A percentile compares a stretch with the other conserved stretches of the same genome.
Evolutionary conservation across 2,797 vertebrate species (phyloP).

Genomic region (Huso huso): DNA sequence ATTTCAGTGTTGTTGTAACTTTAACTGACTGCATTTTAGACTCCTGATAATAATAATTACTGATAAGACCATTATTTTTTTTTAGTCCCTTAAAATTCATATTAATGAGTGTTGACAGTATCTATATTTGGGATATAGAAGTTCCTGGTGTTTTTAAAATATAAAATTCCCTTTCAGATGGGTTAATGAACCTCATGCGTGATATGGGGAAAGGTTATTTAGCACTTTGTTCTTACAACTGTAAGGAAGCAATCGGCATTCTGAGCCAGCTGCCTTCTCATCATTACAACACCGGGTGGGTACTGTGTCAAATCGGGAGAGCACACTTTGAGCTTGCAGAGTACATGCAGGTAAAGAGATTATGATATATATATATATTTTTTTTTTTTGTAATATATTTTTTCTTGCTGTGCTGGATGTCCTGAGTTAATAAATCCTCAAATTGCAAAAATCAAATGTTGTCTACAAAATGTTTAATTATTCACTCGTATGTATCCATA

Average conservation of each 20-base stretch:
- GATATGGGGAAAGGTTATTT: constrained; percentile 91
- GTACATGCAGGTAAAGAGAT: constrained; percentile 79
- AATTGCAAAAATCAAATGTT: no score
- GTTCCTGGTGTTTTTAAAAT: neutral
- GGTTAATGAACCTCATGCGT: constrained; percentile 81
- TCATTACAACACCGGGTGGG: constrained; percentile 97
- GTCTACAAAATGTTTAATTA: no score
- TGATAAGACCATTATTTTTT: neutral
- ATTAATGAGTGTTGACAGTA: neutral
- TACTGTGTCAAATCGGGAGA: constrained; percentile 85
- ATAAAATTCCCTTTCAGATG: constrained; percentile 52
- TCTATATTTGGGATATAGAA: no score
- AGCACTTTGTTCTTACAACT: constrained; percentile 91
- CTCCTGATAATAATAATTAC: no score
- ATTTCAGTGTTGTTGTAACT: no score
- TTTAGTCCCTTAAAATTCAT: neutral
- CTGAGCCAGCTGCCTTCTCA: constrained; percentile 88
- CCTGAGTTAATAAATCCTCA: no score
- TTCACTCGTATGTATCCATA: no score
- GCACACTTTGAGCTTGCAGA: constrained; percentile 96
- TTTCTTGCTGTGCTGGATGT: no score
- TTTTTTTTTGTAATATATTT: neutral
- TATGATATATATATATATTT: no score
- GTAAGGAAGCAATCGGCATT: constrained; percentile 87
- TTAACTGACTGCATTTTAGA: no score